phyloP scores from a whole-genome alignment of 2,888 invertebrate species.

The Leuctra nigra region DNA sequence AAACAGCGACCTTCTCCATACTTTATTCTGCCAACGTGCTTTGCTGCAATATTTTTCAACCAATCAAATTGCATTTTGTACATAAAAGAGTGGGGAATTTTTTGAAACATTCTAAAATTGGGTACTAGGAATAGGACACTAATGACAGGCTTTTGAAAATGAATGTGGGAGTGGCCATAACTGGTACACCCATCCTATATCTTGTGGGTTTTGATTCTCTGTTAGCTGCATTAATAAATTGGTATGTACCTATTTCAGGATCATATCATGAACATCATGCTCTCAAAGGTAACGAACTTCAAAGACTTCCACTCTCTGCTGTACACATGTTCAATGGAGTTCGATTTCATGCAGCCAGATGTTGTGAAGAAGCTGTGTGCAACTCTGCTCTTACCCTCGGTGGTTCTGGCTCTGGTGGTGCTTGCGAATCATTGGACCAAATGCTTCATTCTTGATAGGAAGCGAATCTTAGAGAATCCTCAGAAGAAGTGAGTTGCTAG shows the following conservation, averaged over 20 bases:
- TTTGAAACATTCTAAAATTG: too few species aligned
- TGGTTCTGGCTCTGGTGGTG: slow-evolving; percentile 42
- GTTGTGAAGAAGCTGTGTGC: slow-evolving; percentile 46
- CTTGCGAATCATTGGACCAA: slow-evolving; percentile 41
- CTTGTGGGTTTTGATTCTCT: too few species aligned
- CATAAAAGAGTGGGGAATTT: too few species aligned
- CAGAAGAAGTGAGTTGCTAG: slow-evolving; percentile 17
- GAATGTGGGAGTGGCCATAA: too few species aligned
- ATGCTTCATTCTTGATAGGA: slow-evolving; percentile 25
- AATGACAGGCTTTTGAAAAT: too few species aligned
- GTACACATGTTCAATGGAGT: slow-evolving; percentile 71
- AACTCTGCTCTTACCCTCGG: slow-evolving; percentile 54
- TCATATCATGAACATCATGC: slow-evolving; percentile 65
- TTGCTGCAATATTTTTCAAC: too few species aligned
- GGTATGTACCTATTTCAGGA: too few species aligned
- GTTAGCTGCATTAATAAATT: not conserved
- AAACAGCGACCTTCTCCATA: too few species aligned
- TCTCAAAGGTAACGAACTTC: slow-evolving; percentile 60
- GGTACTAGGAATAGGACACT: too few species aligned
- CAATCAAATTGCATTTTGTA: too few species aligned
- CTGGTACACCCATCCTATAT: too few species aligned
- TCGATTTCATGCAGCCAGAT: slow-evolving; percentile 58
- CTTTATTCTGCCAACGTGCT: too few species aligned
- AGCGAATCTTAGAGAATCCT: slow-evolving; percentile 15
- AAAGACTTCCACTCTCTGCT: slow-evolving; percentile 68